Conservation (phyloP, 2,797 vertebrate genomes). For the Halcyon smyrnensis region DNA sequence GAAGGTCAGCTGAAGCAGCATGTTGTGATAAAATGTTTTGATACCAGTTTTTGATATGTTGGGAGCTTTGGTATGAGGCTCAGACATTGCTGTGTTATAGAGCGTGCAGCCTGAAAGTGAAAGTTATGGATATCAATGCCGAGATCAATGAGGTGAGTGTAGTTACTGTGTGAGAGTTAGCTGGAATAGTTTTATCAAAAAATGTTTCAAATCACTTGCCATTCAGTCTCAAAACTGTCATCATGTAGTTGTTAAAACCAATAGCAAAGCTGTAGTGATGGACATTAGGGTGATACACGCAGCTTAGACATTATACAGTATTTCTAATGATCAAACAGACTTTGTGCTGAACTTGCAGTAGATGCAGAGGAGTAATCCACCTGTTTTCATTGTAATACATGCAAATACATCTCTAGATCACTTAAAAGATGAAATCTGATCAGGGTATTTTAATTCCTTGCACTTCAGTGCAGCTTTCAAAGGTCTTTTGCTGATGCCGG, state of each 20-base stretch:
- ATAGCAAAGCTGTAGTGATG: neutral
- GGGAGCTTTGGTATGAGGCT: neutral
- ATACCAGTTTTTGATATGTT: neutral
- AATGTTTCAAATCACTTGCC: neutral
- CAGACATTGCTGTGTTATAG: neutral
- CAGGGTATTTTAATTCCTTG: neutral
- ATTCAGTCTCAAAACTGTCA: too few relatives aligned
- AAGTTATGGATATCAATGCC: fast-evolving
- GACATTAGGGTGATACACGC: too few relatives aligned
- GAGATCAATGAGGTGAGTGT: neutral
- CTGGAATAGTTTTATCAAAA: neutral
- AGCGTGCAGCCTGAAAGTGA: neutral
- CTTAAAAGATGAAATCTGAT: neutral
- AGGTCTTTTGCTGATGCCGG: neutral
- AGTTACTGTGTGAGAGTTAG: neutral
- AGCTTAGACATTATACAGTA: too few relatives aligned
- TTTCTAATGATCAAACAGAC: neutral
- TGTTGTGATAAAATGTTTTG: neutral
- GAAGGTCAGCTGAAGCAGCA: neutral
- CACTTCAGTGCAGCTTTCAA: neutral
- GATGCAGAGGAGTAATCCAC: neutral
- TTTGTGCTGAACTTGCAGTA: neutral
- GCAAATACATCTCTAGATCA: neutral
- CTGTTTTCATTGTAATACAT: fast-evolving
- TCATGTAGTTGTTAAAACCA: neutral